Percentiles rank a stretch among this genome's conserved stretches.
phyloP scores from a whole-genome alignment of 2,797 vertebrate genomes.

The Gobio occitaniae region DNA sequence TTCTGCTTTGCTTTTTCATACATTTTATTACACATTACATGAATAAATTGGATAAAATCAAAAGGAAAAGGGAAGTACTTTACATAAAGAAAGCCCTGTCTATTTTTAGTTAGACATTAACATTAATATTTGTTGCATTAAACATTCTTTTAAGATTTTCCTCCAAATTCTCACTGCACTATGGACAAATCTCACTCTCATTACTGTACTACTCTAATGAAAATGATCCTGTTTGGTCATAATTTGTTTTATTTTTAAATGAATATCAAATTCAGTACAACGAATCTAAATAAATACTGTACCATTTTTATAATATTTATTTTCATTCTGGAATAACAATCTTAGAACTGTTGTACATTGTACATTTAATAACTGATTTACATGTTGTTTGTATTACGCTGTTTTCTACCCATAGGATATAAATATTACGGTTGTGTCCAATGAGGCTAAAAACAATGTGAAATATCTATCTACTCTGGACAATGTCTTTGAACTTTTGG shows the following conservation, averaged over 20 bases:
- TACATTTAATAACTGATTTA: background rate
- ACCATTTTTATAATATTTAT: background rate
- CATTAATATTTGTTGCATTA: background rate
- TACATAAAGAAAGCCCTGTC: background rate
- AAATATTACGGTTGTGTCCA: constrained; percentile 80
- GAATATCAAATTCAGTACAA: background rate
- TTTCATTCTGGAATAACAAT: background rate
- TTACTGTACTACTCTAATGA: background rate
- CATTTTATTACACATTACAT: background rate
- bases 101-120: background rate
- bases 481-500: constrained; percentile 80
- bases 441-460: constrained; percentile 88
- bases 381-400: background rate
- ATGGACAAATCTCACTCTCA: background rate
- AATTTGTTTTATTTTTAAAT: background rate
- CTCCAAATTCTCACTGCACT: background rate
- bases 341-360: background rate
- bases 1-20: background rate
- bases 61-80: background rate
- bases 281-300: background rate
- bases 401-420: constrained; percentile 73
- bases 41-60: background rate
- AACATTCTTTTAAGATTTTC: background rate
- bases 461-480: constrained; percentile 83
- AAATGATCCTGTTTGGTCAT: background rate